These are phyloP conservation scores for Phrynocephalus forsythii DNA, from an alignment of 2,797 vertebrate genomes.

Conservation along the genomic window DNA sequence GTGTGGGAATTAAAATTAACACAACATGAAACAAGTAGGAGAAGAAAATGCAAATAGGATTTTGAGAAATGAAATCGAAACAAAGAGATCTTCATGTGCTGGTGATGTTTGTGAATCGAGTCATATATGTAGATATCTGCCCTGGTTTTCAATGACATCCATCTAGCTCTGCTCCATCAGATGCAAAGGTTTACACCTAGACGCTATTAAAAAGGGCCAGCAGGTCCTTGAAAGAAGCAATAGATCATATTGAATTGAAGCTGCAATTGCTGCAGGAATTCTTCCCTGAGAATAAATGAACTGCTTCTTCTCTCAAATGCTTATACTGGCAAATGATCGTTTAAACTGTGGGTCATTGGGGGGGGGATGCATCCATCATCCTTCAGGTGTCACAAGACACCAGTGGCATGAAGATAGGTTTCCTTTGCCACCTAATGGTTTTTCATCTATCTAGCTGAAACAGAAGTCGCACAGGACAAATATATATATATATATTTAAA, in stretches of 20 bases:
- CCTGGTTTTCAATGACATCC: too few species aligned
- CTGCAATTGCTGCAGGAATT: conserved; percentile 59
- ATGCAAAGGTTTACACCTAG: not conserved
- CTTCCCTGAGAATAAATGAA: conserved; percentile 37
- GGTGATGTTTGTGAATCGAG: too few species aligned
- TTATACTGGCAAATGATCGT: conserved; percentile 55
- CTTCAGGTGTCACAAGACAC: conserved; percentile 55
- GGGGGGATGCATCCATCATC: conserved; percentile 53
- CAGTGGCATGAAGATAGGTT: conserved; percentile 33
- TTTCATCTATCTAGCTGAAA: conserved; percentile 62
- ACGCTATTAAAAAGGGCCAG: conserved; percentile 51
- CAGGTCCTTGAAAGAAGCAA: conserved; percentile 54
- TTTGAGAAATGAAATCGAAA: too few species aligned
- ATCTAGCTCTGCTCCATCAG: too few species aligned
- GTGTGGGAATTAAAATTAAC: too few species aligned
- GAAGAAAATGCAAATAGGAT: too few species aligned
- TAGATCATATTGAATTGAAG: conserved; percentile 58
- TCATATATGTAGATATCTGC: too few species aligned
- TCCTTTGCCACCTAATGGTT: conserved; percentile 49
- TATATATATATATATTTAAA: conserved; percentile 14
- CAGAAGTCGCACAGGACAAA: conserved; percentile 38
- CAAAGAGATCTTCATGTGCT: too few species aligned
- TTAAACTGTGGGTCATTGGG: conserved; percentile 51
- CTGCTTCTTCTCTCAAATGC: conserved; percentile 23
- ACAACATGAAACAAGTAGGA: too few species aligned